Evolutionary conservation across 2,113 vertebrate species (phyloP).

Genomic region (Todiramphus chloris): DNA sequence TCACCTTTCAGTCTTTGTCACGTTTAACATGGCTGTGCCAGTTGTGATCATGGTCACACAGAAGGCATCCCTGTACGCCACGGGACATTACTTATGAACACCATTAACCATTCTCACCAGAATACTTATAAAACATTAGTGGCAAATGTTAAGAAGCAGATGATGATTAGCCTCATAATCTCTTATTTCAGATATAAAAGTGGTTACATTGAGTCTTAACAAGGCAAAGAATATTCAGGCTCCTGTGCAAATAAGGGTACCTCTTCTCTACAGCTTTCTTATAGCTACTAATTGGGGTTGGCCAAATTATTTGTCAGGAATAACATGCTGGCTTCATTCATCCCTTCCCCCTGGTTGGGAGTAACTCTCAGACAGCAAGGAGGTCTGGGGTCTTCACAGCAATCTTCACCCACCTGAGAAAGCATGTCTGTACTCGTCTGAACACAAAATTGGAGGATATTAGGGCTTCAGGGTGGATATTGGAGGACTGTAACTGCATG

Average conservation of each 20-base stretch:
- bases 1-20: not conserved
- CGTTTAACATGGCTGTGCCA: not conserved
- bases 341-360: not conserved
- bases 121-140: not conserved
- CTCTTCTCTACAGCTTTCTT: not conserved
- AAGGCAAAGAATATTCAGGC: not conserved
- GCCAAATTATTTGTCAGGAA: not conserved
- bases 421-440: not conserved
- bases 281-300: not conserved
- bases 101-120: not conserved
- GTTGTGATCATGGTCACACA: not conserved
- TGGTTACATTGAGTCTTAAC: not conserved
- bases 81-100: not conserved
- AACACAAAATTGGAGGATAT: not conserved
- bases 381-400: not conserved
- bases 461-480: not conserved
- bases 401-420: not conserved
- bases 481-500: not conserved
- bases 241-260: not conserved
- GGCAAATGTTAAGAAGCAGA: not conserved
- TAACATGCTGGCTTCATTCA: rapidly evolving
- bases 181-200: not conserved
- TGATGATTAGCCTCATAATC: not conserved
- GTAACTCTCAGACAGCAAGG: not conserved
- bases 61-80: not conserved